These are phyloP conservation scores for Prosopocoilus inquinatus DNA, from an alignment of 2,888 invertebrate species.

Conservation along the genomic window DNA sequence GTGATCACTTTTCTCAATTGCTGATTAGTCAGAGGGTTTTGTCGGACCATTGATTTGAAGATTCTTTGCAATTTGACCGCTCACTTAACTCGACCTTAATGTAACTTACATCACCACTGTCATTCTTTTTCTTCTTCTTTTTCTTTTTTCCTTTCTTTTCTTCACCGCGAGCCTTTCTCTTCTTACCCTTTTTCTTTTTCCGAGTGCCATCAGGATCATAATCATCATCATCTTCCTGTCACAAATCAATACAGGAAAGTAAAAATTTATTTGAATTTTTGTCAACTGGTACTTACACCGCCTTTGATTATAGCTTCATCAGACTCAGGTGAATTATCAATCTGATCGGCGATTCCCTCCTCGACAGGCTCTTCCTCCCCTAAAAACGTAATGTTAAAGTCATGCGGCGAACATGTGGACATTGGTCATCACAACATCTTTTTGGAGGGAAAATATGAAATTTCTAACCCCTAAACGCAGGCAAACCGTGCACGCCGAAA, in stretches of 20 bases:
- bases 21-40: too few species aligned
- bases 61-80: too few species aligned
- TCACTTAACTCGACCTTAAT: too few species aligned
- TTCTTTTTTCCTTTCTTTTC: slow-evolving; percentile 91
- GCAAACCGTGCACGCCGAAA: slow-evolving; percentile 28
- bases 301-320: slow-evolving; percentile 67
- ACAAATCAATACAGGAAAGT: slow-evolving; percentile 1
- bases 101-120: slow-evolving; percentile 72
- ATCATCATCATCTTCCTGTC: slow-evolving; percentile 79
- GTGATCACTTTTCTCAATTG: too few species aligned
- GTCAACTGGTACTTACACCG: slow-evolving; percentile 44
- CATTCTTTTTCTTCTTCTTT: slow-evolving; percentile 92
- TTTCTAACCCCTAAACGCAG: slow-evolving; percentile 43
- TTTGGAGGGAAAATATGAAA: slow-evolving; percentile 46
- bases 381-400: slow-evolving; percentile 35
- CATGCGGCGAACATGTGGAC: slow-evolving; percentile 43
- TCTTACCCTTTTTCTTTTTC: slow-evolving; percentile 92
- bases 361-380: slow-evolving; percentile 71
- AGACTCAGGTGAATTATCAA: slow-evolving; percentile 73
- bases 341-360: slow-evolving; percentile 62
- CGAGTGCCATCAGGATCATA: slow-evolving; percentile 81
- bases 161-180: slow-evolving; percentile 86
- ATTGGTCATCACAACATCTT: slow-evolving; percentile 33
- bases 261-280: not conserved
- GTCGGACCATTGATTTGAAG: too few species aligned